Conservation (phyloP, 2,113 vertebrate genomes). For the Syngnathoides biaculeatus region DNA sequence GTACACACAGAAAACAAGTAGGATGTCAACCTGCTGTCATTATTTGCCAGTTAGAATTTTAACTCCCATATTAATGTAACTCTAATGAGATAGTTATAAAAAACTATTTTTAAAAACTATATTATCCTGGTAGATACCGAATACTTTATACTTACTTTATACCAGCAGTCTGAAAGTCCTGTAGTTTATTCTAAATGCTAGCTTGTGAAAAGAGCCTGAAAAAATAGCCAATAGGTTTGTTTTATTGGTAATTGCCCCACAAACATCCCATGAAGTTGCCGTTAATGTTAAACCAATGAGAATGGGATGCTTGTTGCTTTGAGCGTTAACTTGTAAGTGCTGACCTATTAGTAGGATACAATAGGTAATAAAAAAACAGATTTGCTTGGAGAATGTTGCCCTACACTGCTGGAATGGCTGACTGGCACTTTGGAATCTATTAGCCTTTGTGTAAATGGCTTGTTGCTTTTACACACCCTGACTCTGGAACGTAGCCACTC, state of each 20-base stretch:
- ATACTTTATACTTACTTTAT: no score
- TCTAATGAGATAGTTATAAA: no score
- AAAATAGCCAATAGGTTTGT: not conserved
- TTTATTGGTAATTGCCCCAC: conserved; percentile 1
- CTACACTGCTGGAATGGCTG: conserved; percentile 53
- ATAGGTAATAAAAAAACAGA: conserved; percentile 54
- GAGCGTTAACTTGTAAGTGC: conserved; percentile 36
- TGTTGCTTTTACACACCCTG: conserved; percentile 62
- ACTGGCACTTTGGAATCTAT: conserved; percentile 62
- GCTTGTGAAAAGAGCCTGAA: not conserved
- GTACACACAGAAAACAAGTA: conserved; percentile 35
- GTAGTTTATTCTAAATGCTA: not conserved
- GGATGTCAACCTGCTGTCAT: conserved; percentile 64
- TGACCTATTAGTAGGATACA: conserved; percentile 61
- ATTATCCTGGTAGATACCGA: not conserved
- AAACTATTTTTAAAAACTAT: no score
- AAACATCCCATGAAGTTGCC: conserved; percentile 7
- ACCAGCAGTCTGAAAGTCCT: not conserved
- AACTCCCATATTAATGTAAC: not conserved
- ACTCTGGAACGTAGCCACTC: conserved; percentile 77
- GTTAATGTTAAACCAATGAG: conserved; percentile 30
- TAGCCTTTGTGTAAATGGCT: conserved; percentile 65
- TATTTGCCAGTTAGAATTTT: conserved; percentile 26
- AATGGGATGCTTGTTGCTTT: conserved; percentile 28
- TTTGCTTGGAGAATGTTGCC: conserved; percentile 54